Conservation (phyloP, 2,113 vertebrate genomes). For the Phyllostomus discolor region DNA sequence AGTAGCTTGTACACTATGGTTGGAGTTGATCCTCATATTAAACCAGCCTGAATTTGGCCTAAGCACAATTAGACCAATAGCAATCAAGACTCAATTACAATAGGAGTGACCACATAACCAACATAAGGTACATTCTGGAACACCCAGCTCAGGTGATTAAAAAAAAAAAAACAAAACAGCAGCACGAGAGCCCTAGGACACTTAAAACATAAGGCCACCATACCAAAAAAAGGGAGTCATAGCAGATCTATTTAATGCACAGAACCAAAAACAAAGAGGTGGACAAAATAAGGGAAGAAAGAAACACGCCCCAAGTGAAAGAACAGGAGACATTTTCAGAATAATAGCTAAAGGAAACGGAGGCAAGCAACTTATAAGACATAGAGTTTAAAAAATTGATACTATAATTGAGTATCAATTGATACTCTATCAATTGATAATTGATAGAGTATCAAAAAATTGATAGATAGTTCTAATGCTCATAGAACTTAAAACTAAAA, state of each 20-base stretch:
- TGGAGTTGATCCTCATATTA: background rate
- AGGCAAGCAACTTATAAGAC: too few species aligned
- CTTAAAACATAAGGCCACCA: background rate
- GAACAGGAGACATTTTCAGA: too few species aligned
- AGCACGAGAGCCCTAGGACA: background rate
- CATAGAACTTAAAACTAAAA: too few species aligned
- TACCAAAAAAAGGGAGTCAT: background rate
- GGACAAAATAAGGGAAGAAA: too few species aligned
- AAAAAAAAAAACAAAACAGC: background rate
- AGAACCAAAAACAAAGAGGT: too few species aligned
- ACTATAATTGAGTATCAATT: too few species aligned
- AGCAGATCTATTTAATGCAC: background rate
- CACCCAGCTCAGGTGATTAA: background rate
- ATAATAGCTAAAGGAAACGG: too few species aligned
- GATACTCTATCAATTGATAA: too few species aligned
- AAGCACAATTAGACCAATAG: background rate
- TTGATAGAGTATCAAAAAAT: too few species aligned
- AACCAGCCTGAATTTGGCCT: background rate
- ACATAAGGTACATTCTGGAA: background rate
- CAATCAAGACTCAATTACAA: background rate
- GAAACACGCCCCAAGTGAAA: too few species aligned
- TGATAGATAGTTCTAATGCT: too few species aligned
- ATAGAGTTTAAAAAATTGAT: too few species aligned
- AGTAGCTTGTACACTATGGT: background rate
- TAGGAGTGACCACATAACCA: background rate